Evolutionary conservation across 2,888 invertebrate genomes (phyloP).

Genomic region (Drosophila rubida): DNA sequence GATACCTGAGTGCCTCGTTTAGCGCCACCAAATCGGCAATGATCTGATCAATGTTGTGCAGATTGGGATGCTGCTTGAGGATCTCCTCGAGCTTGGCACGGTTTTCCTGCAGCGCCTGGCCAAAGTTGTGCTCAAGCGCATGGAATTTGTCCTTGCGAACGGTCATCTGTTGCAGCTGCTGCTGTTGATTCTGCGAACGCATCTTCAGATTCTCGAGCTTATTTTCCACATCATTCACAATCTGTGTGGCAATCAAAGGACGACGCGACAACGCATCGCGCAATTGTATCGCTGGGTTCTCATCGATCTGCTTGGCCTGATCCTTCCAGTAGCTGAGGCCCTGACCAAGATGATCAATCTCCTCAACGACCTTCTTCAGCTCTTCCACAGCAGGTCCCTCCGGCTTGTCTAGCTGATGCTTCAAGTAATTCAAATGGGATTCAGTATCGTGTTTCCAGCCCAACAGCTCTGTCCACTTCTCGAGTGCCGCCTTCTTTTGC

Average conservation of each 20-base stretch:
- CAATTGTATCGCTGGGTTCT: conserved; percentile 88
- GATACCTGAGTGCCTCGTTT: conserved; percentile 87
- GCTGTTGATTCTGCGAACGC: conserved; percentile 89
- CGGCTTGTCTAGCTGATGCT: conserved; percentile 91
- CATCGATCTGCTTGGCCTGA: conserved; percentile 89
- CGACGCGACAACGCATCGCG: conserved; percentile 90
- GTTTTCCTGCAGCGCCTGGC: conserved; percentile 87
- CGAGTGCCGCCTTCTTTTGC: conserved; percentile 90
- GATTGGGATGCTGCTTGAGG: conserved; percentile 77
- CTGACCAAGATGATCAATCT: conserved; percentile 89
- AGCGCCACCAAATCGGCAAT: conserved; percentile 86
- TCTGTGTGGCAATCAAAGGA: conserved; percentile 89
- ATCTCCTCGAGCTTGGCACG: conserved; percentile 81
- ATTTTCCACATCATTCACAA: conserved; percentile 90
- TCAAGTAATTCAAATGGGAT: conserved; percentile 91
- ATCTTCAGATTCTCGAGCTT: conserved; percentile 89
- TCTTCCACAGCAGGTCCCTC: conserved; percentile 90
- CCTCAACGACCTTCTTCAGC: conserved; percentile 89
- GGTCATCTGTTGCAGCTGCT: conserved; percentile 89
- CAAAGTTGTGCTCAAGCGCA: conserved; percentile 89
- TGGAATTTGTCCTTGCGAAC: conserved; percentile 92
- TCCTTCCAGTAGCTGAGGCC: conserved; percentile 90
- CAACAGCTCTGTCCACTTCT: conserved; percentile 93
- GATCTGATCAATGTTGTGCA: conserved; percentile 84
- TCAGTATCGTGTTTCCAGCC: conserved; percentile 93